Conservation (phyloP, 2,888 invertebrate genomes). For the Machimus atricapillus region DNA sequence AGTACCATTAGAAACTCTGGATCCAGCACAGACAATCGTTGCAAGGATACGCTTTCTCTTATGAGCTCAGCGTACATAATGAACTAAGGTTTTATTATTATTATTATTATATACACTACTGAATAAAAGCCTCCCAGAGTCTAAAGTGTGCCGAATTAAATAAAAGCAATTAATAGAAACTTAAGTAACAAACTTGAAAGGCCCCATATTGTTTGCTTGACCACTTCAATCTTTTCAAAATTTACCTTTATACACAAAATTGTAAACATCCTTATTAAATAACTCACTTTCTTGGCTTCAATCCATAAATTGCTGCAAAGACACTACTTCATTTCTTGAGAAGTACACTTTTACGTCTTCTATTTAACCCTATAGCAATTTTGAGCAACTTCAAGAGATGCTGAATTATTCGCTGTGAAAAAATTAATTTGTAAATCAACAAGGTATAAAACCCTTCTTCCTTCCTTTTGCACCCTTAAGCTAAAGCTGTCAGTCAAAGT, state of each 20-base stretch:
- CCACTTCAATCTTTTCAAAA: neutral
- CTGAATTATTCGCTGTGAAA: neutral
- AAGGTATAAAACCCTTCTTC: neutral
- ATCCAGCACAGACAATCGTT: too few species aligned
- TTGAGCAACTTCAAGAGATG: neutral
- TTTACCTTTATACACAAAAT: neutral
- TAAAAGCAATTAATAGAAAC: neutral
- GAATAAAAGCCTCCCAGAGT: too few species aligned
- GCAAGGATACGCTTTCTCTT: too few species aligned
- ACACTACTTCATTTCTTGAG: neutral
- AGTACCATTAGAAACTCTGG: too few species aligned
- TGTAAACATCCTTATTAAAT: neutral
- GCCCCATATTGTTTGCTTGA: neutral
- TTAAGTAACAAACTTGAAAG: neutral
- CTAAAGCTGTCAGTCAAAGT: neutral
- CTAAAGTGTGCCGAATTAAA: too few species aligned
- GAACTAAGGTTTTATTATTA: too few species aligned
- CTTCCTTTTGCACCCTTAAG: neutral
- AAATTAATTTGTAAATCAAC: neutral
- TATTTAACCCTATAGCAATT: neutral
- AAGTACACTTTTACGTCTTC: neutral
- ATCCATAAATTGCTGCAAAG: neutral
- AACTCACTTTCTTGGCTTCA: neutral
- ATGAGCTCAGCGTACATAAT: too few species aligned
- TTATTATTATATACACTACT: too few species aligned